phyloP scores from a whole-genome alignment of 2,888 invertebrate genomes.

The Athalia rosae region DNA sequence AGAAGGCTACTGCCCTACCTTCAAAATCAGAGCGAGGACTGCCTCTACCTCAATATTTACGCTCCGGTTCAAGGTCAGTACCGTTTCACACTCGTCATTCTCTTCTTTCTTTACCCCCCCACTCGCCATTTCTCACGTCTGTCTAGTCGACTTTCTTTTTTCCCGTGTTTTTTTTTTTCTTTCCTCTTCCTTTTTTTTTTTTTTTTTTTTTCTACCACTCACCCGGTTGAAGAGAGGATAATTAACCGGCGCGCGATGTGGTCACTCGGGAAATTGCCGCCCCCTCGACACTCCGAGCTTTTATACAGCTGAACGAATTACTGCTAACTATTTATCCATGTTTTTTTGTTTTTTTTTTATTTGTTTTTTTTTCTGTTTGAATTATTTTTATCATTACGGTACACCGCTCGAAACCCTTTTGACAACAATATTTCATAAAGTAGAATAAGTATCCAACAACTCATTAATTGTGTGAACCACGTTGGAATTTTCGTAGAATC shows the following conservation, averaged over 20 bases:
- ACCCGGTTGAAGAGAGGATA: background rate
- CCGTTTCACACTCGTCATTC: background rate
- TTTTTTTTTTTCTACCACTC: background rate
- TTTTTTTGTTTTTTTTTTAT: no score
- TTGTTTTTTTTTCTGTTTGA: no score
- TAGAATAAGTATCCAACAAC: background rate
- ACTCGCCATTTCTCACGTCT: constrained; percentile 28
- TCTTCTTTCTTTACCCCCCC: constrained; percentile 8
- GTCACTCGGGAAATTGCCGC: constrained; percentile 11
- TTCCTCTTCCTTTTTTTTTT: constrained; percentile 12
- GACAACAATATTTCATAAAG: no score
- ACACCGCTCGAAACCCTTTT: no score
- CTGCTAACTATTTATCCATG: no score
- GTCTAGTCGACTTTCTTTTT: constrained; percentile 46
- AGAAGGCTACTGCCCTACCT: constrained; percentile 91
- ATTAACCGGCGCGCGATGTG: background rate
- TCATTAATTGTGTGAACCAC: constrained; percentile 10
- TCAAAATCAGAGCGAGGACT: constrained; percentile 96
- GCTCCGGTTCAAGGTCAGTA: constrained; percentile 94
- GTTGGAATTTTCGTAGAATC: background rate
- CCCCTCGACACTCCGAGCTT: background rate
- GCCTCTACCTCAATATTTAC: constrained; percentile 97
- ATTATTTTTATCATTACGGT: no score
- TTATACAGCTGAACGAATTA: background rate
- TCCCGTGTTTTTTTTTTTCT: constrained; percentile 19